Evolutionary conservation across 2,888 invertebrate species (phyloP), one percentile per base, ranked within the genome.

Genomic region (Miltochrista miniata): DNA sequence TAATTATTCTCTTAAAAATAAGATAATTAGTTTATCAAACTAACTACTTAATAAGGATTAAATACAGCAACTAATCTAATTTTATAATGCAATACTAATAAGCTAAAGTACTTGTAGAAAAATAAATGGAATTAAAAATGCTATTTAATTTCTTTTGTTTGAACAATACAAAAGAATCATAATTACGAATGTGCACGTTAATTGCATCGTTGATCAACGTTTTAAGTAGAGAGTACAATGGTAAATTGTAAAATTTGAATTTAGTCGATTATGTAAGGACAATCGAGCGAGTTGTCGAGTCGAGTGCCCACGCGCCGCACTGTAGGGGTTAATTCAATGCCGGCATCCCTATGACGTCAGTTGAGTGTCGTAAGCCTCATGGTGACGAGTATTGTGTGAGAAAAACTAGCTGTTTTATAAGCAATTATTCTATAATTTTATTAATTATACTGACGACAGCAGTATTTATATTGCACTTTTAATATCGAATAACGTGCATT

Each of bases 261-360:
- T 83, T 70, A 74, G 76, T 71, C 70, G 76, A 84, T 85, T 83
- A 79, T 81, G 71, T 73, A 67, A 66, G 81, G 79, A 87, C 84
- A 86, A 83, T 83, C 74, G 82, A 81, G 68, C 75, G 72, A 74
- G 72, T 70, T 47, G 60, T 52, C 59, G 62, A 73, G 64, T 72
- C 66, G 79, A 83, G 84, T 83, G 83, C 79, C 73, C 85, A 87
- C 83, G 83, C 83, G 86, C 69, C 74, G 63, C 71, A 40, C 72
- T 11, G 63, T 37, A 41, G 66, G 80, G 78, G 72, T 59, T 59
- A 49, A 61, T 61, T 64, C 61, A 69, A 68, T 68, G 65, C 61
- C 60, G 45, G 53, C 67, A 44, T 62, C 68, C 65, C 63, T 56
- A 48, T 67, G 63, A 64, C 67, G 67, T 67, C 63, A 59, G 35